Evolutionary conservation across 1,140 invertebrate genomes (phyloP).

Genomic region (Cataglyphis hispanica): DNA sequence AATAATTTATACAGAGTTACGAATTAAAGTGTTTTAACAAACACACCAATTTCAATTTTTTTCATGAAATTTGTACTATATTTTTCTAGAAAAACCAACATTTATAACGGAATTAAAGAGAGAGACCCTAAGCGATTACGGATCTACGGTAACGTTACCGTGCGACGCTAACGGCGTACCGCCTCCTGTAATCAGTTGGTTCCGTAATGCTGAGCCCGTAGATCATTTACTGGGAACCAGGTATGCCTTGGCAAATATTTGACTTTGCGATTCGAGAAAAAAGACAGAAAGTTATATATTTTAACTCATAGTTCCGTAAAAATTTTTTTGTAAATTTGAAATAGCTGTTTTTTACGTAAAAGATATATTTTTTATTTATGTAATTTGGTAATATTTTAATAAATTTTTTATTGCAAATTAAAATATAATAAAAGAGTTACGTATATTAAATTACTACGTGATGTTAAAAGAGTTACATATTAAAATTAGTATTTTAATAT

Average conservation of each 20-base stretch:
- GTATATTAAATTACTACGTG: no score
- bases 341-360: background rate
- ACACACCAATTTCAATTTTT: background rate
- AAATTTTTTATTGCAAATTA: background rate
- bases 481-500: background rate
- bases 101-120: constrained; percentile 90
- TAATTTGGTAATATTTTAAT: background rate
- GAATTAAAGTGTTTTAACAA: background rate
- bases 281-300: background rate
- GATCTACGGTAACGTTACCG: constrained; percentile 90
- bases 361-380: background rate
- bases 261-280: background rate
- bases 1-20: no score
- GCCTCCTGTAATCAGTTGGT: constrained; percentile 93
- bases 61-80: background rate
- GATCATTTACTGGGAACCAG: constrained; percentile 83
- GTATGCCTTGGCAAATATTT: constrained; percentile 68
- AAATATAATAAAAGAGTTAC: no score
- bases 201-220: constrained; percentile 89
- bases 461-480: background rate
- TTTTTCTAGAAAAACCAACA: constrained; percentile 90
- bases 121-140: constrained; percentile 93
- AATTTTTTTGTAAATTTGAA: background rate
- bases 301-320: background rate
- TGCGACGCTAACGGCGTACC: constrained; percentile 93